Base-by-base conservation (phyloP, 1,140 invertebrate species). In the Zaprionus gabonicus region DNA sequence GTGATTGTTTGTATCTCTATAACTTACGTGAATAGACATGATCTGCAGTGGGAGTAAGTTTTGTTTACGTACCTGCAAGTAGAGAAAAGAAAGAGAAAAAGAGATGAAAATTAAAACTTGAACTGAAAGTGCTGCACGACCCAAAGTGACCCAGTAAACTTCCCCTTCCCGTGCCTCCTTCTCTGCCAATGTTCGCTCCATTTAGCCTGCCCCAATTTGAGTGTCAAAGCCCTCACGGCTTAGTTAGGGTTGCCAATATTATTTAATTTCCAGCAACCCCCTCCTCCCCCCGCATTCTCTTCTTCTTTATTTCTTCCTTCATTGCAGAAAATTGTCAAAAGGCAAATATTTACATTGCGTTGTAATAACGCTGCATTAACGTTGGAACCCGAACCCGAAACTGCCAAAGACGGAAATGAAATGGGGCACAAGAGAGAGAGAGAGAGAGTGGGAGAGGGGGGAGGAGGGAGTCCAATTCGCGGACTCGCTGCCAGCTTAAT, bases 291-390 rank as follows among this genome's bases (percentile, higher is more conserved):
- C 20, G 4, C 9, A 34, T 9, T 9, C 31, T 10, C 31, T 34
- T 1, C 9, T 10, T 10, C 31, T 10, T 10, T 5, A 5, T 0
- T 4, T 27, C 6, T 27, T 34, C 31, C 9, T 34, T 34, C 9
- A 34, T 34, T 87, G 76, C 84, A 80, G 36, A 76, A 81, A 80
- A 87, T 80, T 82, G 80, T 77, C 80, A 78, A 69, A 77, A 68
- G 64, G 76, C 73, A 90, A 90, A 90, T 90, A 90, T 90, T 90
- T 81, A 82, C 82, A 90, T 91, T 90, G 80, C 85, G 85, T 90
- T 90, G 85, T 90, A 90, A 90, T 90, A 90, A 90, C 80, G 86
- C 78, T 82, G 86, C 86, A 90, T 91, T 90, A 90, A 71, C 80
- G 82, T 0, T 67, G 60, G 63, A 70, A 60, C 60, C 76, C 70